These are phyloP conservation scores for Chrysogorgia sp. DNA, from an alignment of 92 coral and sea anemone species.

Conservation along the genomic window DNA sequence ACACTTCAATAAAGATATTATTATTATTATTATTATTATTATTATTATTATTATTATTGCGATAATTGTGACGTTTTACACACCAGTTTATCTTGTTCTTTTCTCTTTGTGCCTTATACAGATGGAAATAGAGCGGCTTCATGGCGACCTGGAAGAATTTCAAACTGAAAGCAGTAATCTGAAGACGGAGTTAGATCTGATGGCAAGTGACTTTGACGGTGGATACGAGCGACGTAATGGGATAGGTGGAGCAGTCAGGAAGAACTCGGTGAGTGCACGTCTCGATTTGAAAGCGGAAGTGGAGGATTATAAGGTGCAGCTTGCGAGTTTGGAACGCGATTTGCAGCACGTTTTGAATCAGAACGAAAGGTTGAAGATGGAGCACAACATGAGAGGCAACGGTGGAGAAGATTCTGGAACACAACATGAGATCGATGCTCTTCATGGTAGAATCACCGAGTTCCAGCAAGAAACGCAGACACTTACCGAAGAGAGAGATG, in stretches of 20 bases:
- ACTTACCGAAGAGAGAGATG: constrained; percentile 6
- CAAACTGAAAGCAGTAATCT: constrained; percentile 81
- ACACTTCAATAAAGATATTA: no score
- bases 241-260: constrained; percentile 12
- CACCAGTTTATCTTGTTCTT: no score
- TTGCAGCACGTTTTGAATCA: constrained; percentile 40
- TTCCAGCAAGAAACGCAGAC: not conserved
- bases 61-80: no score
- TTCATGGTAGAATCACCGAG: not conserved
- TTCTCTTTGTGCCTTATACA: no score
- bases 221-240: constrained; percentile 5
- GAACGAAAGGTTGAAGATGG: constrained; percentile 33
- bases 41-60: no score
- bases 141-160: constrained; percentile 74
- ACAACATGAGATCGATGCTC: not conserved
- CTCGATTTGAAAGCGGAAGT: constrained; percentile 36
- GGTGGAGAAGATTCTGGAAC: not conserved
- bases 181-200: constrained; percentile 83
- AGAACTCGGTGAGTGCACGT: constrained; percentile 20
- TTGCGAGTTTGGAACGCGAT: constrained; percentile 56
- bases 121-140: constrained; percentile 71
- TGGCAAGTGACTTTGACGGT: constrained; percentile 71
- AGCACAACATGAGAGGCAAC: not conserved
- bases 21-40: no score
- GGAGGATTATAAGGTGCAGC: constrained; percentile 49